Percentiles rank a stretch among this genome's conserved stretches.
Conservation (phyloP, 1,140 invertebrate species). For the Phymorhynchus buccinoides region DNA sequence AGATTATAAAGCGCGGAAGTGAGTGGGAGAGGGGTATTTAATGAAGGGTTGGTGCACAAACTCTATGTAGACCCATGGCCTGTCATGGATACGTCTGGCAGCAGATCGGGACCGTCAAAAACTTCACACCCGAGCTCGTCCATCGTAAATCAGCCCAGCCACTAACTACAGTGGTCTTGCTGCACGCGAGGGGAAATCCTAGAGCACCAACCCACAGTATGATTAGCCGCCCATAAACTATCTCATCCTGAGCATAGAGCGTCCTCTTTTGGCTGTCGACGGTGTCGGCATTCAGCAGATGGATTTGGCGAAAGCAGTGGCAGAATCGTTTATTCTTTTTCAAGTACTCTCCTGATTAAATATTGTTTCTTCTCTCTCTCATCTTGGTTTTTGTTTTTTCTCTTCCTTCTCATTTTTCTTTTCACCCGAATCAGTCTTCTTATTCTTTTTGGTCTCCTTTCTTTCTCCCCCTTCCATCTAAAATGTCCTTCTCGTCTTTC, state of each 20-base stretch:
- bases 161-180: constrained; percentile 17
- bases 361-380: too few relatives aligned
- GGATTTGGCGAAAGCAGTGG: not conserved
- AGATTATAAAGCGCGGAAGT: not conserved
- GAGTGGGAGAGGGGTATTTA: not conserved
- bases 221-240: constrained; percentile 24
- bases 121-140: constrained; percentile 25
- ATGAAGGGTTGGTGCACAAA: constrained; percentile 21
- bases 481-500: too few relatives aligned
- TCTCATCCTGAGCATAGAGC: not conserved
- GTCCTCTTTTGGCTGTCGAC: too few relatives aligned
- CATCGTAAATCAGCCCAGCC: constrained; percentile 26
- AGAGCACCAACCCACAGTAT: constrained; percentile 26
- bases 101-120: constrained; percentile 30
- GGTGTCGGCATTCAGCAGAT: not conserved
- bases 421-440: too few relatives aligned
- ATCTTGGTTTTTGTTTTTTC: too few relatives aligned
- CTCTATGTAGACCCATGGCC: not conserved
- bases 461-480: too few relatives aligned
- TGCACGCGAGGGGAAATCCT: constrained; percentile 21
- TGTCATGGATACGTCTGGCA: constrained; percentile 9
- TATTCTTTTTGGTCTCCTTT: too few relatives aligned
- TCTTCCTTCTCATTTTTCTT: too few relatives aligned
- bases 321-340: too few relatives aligned
- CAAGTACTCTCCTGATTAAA: too few relatives aligned